These are phyloP conservation scores for Apaloderma vittatum DNA, from an alignment of 2,113 vertebrate species.

Conservation along the genomic window DNA sequence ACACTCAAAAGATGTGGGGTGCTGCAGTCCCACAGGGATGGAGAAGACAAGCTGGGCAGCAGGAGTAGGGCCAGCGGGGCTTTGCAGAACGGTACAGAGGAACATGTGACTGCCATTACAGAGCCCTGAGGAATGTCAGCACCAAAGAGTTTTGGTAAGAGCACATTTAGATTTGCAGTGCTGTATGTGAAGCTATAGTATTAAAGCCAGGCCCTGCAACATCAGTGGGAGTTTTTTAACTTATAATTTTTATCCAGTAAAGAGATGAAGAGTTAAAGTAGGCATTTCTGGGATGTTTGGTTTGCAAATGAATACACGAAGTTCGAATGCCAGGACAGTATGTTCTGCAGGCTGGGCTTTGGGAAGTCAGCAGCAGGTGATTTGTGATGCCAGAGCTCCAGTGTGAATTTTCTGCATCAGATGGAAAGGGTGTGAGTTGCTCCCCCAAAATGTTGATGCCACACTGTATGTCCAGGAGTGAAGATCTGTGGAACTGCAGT, in stretches of 20 bases:
- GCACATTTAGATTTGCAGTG: not conserved
- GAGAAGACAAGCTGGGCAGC: not conserved
- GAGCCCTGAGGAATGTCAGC: not conserved
- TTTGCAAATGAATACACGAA: not conserved
- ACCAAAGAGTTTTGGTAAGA: not conserved
- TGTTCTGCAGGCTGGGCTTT: not conserved
- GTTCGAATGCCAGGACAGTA: not conserved
- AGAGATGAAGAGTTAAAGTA: not conserved
- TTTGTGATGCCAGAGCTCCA: not conserved
- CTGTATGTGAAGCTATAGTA: not conserved
- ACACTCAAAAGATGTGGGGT: not conserved
- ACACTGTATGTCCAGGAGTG: not conserved
- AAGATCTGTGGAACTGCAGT: not conserved
- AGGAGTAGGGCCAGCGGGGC: not conserved
- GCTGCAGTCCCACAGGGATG: not conserved
- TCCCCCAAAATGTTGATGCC: not conserved
- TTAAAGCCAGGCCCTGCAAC: not conserved
- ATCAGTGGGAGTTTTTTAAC: not conserved
- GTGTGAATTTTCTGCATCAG: not conserved
- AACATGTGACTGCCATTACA: not conserved
- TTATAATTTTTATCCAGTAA: not conserved
- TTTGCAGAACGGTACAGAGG: not conserved
- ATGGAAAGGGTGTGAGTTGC: not conserved
- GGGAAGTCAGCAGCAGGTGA: not conserved
- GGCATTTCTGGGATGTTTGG: conserved; percentile 1